These are phyloP conservation scores for Xenentodon cancila DNA, from an alignment of 2,797 vertebrate species.

Conservation along the genomic window DNA sequence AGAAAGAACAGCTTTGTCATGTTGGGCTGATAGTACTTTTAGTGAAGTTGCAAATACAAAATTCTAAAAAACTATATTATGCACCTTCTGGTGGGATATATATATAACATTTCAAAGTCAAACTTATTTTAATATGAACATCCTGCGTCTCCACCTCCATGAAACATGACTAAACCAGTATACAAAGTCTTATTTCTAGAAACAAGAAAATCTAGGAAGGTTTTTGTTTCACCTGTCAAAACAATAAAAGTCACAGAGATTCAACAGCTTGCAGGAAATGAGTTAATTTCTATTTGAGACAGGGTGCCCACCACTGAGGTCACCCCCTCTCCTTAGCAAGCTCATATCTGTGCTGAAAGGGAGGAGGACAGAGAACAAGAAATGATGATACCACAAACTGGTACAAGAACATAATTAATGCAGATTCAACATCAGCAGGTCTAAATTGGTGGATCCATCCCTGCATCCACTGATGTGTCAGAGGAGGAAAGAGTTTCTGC, in stretches of 20 bases:
- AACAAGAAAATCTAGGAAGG: too few relatives aligned
- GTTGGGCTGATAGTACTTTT: background rate
- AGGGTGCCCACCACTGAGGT: slow-evolving; percentile 28
- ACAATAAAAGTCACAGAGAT: too few relatives aligned
- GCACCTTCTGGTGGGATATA: too few relatives aligned
- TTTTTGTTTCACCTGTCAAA: too few relatives aligned
- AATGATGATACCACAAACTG: slow-evolving; percentile 48
- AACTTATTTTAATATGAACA: too few relatives aligned
- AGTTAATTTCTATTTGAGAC: slow-evolving; percentile 39
- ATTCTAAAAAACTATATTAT: background rate
- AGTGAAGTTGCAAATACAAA: background rate
- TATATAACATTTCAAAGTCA: too few relatives aligned
- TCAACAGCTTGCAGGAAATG: background rate
- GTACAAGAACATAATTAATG: slow-evolving; percentile 51
- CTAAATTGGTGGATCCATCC: slow-evolving; percentile 29
- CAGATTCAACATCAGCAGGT: slow-evolving; percentile 21
- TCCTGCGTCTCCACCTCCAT: too few relatives aligned
- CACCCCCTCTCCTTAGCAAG: slow-evolving; percentile 37
- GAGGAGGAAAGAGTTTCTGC: slow-evolving; percentile 13
- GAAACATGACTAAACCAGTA: too few relatives aligned
- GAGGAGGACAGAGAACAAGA: slow-evolving; percentile 11
- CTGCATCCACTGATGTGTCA: slow-evolving; percentile 12
- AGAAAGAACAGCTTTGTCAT: background rate
- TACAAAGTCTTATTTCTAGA: too few relatives aligned
- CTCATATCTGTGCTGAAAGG: slow-evolving; percentile 21